Conservation (phyloP, 2,113 vertebrate species). For the Aptenodytes patagonicus region DNA sequence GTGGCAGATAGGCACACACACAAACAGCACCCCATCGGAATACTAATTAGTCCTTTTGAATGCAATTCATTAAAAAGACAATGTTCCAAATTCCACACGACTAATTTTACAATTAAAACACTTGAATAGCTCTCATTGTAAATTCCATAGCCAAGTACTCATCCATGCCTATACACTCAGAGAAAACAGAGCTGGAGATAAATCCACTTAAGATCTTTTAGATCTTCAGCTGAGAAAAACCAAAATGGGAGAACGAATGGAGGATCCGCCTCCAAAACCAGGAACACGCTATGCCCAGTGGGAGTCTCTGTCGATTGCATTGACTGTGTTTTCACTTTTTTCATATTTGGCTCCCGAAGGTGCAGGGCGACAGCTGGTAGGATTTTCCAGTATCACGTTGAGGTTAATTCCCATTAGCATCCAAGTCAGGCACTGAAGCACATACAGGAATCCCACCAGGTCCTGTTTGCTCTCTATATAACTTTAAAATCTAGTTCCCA, state of each 20-base stretch:
- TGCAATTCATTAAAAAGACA: slow-evolving; percentile 32
- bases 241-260: neutral
- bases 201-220: neutral
- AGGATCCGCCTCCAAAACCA: neutral
- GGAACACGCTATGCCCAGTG: neutral
- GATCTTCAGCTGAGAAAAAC: neutral
- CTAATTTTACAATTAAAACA: slow-evolving; percentile 19
- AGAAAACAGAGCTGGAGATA: neutral
- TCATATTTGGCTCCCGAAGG: neutral
- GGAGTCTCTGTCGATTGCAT: neutral
- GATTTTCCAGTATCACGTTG: neutral
- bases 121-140: neutral
- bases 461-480: neutral
- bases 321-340: neutral
- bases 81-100: neutral
- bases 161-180: neutral
- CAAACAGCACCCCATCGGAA: neutral
- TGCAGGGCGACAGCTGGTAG: neutral
- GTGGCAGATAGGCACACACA: neutral
- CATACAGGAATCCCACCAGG: neutral
- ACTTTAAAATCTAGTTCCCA: neutral
- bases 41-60: slow-evolving; percentile 14
- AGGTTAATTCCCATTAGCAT: neutral
- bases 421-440: neutral
- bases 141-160: slow-evolving; percentile 4